Percentiles rank a stretch among this genome's conserved stretches.
Evolutionary conservation across 2,888 invertebrate species (phyloP).

Genomic region (Amiota minor): DNA sequence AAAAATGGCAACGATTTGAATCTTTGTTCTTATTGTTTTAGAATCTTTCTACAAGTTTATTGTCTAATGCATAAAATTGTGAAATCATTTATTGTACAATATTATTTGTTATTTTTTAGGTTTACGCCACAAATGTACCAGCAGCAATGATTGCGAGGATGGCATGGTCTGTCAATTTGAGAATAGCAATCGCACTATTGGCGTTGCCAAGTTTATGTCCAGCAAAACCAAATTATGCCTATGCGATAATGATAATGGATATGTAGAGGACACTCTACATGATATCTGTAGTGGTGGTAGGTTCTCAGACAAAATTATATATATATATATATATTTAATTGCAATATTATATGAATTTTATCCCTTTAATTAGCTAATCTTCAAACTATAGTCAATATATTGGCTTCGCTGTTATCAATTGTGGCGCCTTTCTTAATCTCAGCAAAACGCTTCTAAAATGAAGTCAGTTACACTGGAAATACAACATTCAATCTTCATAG

Average conservation of each 20-base stretch:
- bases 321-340: not conserved
- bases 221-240: constrained; percentile 77
- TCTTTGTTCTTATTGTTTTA: not conserved
- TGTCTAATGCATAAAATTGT: not conserved
- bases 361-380: constrained; percentile 55
- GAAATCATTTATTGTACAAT: not conserved
- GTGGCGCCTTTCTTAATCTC: constrained; percentile 61
- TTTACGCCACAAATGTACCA: constrained; percentile 76
- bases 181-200: constrained; percentile 75
- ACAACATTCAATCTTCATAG: not conserved
- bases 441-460: constrained; percentile 60
- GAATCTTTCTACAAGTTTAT: not conserved
- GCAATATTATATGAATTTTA: not conserved
- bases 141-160: constrained; percentile 79
- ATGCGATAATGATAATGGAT: constrained; percentile 78
- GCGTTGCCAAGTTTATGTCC: constrained; percentile 72
- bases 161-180: constrained; percentile 78
- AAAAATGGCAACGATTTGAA: too few relatives aligned
- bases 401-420: constrained; percentile 59
- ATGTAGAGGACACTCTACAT: constrained; percentile 76
- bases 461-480: not conserved
- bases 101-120: constrained; percentile 51
- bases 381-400: constrained; percentile 57
- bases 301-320: not conserved
- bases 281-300: constrained; percentile 77